A percentile compares a stretch with the other conserved stretches of the same genome.
Conservation (phyloP, 2,113 vertebrate genomes). For the Saguinus imperator region DNA sequence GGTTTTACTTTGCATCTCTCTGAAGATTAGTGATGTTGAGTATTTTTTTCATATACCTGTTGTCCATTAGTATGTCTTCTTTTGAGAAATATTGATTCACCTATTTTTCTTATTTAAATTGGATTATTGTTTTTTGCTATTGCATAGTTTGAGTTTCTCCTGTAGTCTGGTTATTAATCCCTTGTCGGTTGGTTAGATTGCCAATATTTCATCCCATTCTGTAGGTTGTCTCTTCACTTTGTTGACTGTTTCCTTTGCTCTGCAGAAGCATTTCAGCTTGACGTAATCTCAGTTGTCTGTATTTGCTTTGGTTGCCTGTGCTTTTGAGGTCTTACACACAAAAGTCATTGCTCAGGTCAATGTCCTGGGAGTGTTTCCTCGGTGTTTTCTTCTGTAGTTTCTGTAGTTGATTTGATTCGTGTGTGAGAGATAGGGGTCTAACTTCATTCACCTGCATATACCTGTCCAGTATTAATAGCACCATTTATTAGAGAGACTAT, state of each 20-base stretch:
- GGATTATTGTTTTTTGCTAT: neutral
- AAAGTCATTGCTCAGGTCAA: neutral
- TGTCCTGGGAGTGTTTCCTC: neutral
- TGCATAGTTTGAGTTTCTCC: neutral
- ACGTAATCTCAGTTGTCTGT: neutral
- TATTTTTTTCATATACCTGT: neutral
- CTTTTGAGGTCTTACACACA: neutral
- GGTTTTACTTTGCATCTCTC: neutral
- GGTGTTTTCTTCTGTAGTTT: neutral
- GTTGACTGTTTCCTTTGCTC: neutral
- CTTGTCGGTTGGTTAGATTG: neutral
- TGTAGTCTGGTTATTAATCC: neutral
- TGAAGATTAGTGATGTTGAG: neutral
- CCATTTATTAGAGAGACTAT: too few relatives aligned
- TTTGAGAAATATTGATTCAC: neutral
- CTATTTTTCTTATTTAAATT: neutral
- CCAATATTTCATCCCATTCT: neutral
- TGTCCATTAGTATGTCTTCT: neutral
- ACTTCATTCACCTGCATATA: too few relatives aligned
- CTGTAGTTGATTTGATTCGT: too few relatives aligned
- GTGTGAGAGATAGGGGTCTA: too few relatives aligned
- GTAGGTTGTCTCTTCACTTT: neutral
- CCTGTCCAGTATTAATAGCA: too few relatives aligned
- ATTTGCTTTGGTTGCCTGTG: neutral
- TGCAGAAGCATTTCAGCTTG: neutral